Percentiles rank a stretch among this genome's conserved stretches.
Conservation (phyloP, 2,888 invertebrate species). For the Sminthurinus aureus region DNA sequence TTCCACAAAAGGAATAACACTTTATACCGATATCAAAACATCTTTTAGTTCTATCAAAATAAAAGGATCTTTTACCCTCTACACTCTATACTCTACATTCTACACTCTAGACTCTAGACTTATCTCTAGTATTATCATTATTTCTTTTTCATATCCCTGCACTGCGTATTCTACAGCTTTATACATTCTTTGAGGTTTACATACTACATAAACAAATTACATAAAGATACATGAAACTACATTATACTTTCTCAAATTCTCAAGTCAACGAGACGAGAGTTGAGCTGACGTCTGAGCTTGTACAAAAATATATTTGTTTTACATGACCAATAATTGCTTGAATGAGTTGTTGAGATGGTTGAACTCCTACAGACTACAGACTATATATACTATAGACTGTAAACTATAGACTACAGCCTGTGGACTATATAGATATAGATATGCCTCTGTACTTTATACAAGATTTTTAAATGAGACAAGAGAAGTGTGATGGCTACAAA, state of each 20-base stretch:
- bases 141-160: no score
- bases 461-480: background rate
- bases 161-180: no score
- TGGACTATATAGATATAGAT: background rate
- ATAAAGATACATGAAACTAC: no score
- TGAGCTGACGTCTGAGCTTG: slow-evolving; percentile 43
- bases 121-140: no score
- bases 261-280: background rate
- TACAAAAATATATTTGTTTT: slow-evolving; percentile 46
- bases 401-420: slow-evolving; percentile 10
- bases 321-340: slow-evolving; percentile 50
- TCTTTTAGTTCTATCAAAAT: no score
- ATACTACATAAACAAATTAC: no score
- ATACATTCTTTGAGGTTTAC: no score
- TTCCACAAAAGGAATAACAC: no score
- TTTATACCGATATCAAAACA: no score
- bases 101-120: no score
- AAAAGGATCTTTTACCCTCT: no score
- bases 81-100: no score
- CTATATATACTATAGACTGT: background rate
- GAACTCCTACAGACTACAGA: background rate
- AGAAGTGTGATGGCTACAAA: slow-evolving; percentile 43
- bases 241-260: background rate
- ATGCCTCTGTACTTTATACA: background rate
- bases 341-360: slow-evolving; percentile 41